These are phyloP conservation scores for Jordanella pulchra DNA, from an alignment of 2,797 vertebrate species.

Conservation along the genomic window DNA sequence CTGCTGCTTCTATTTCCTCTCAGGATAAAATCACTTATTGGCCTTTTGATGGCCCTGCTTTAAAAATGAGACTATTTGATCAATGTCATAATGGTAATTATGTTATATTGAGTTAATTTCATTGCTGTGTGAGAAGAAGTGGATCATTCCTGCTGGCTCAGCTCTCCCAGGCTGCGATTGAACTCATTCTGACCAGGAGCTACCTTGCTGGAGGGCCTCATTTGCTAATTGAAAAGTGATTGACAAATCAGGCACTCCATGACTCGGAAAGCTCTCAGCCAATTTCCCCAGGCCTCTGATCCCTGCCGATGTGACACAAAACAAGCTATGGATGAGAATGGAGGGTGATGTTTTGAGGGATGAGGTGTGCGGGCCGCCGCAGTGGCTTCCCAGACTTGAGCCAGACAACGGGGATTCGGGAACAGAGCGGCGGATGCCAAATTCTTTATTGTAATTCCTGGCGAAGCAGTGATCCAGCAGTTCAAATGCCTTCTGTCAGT, in stretches of 20 bases:
- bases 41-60: slow-evolving; percentile 34
- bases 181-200: slow-evolving; percentile 38
- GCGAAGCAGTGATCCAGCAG: slow-evolving; percentile 39
- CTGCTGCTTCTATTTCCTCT: slow-evolving; percentile 1
- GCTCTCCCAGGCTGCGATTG: slow-evolving; percentile 36
- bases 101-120: slow-evolving; percentile 63
- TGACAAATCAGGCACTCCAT: slow-evolving; percentile 63
- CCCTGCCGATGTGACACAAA: slow-evolving; percentile 10
- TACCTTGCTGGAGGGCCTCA: slow-evolving; percentile 48
- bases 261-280: slow-evolving; percentile 62
- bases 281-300: slow-evolving; percentile 39
- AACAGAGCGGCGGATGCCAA: slow-evolving; percentile 25
- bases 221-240: slow-evolving; percentile 76
- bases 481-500: slow-evolving; percentile 63
- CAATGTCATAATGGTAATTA: slow-evolving; percentile 56
- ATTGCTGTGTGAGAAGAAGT: slow-evolving; percentile 49
- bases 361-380: slow-evolving; percentile 21
- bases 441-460: slow-evolving; percentile 55
- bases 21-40: slow-evolving; percentile 20
- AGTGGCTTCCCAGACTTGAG: slow-evolving; percentile 27
- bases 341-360: slow-evolving; percentile 32
- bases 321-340: neutral
- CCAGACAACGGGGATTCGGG: slow-evolving; percentile 15
- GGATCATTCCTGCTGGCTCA: slow-evolving; percentile 66
- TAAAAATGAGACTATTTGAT: slow-evolving; percentile 28